phyloP scores from a whole-genome alignment of 53 echinoderm and acorn worm genomes.

The Temnopleurus reevesii region DNA sequence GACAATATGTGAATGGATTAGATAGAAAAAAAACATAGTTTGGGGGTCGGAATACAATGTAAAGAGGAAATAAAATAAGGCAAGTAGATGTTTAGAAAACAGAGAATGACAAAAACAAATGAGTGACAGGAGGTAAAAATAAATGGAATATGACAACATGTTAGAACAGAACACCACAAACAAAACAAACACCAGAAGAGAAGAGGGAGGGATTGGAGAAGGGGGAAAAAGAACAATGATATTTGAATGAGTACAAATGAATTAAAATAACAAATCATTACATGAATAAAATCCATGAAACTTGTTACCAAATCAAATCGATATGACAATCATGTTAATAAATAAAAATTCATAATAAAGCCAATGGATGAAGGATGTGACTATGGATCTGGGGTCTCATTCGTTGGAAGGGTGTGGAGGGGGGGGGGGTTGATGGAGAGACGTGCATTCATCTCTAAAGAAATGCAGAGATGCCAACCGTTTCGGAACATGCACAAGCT shows the following conservation, averaged over 20 bases:
- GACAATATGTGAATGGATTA: background rate
- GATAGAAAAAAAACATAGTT: background rate
- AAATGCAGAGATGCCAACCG: too few relatives aligned
- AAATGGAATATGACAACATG: background rate
- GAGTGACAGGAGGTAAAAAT: background rate
- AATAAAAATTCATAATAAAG: background rate
- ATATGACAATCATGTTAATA: constrained; percentile 10
- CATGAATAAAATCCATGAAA: background rate
- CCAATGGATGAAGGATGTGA: background rate
- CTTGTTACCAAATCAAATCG: constrained; percentile 24
- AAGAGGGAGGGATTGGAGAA: constrained; percentile 1
- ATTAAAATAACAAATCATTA: constrained; percentile 29
- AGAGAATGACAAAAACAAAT: background rate
- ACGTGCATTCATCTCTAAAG: background rate
- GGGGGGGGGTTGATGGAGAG: background rate
- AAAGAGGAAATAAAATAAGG: background rate
- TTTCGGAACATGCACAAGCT: too few relatives aligned
- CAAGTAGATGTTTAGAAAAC: background rate
- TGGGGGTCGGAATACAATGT: too few relatives aligned
- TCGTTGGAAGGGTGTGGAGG: background rate
- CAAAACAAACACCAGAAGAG: constrained; percentile 3
- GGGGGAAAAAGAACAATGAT: constrained; percentile 32
- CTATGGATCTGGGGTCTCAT: too few relatives aligned
- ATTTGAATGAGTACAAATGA: background rate
- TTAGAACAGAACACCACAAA: background rate